A percentile compares a stretch with the other conserved stretches of the same genome.
These are phyloP conservation scores for Athalia cordata DNA, from an alignment of 2,888 invertebrate species.

Conservation along the genomic window DNA sequence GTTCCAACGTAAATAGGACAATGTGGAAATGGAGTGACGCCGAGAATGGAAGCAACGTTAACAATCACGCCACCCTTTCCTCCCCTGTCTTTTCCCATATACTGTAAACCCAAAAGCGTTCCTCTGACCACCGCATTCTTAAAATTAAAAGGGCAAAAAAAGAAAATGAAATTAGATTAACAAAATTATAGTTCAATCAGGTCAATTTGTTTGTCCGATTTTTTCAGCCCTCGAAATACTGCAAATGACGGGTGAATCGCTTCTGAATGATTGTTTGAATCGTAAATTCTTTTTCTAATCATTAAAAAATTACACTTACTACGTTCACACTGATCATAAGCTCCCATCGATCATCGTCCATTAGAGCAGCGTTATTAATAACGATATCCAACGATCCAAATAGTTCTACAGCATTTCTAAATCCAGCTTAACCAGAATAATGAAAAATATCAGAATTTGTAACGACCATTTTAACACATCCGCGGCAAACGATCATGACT, in stretches of 20 bases:
- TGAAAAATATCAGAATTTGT: too few species aligned
- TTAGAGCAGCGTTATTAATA: conserved; percentile 70
- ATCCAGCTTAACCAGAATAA: conserved; percentile 65
- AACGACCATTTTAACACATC: too few species aligned
- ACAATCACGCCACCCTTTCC: conserved; percentile 79
- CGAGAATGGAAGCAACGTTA: conserved; percentile 79
- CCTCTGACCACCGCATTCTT: conserved; percentile 73
- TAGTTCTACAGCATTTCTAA: conserved; percentile 71
- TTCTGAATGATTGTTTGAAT: neutral
- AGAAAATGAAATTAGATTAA: neutral
- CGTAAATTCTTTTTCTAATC: neutral
- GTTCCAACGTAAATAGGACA: conserved; percentile 78
- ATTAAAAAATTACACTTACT: conserved; percentile 57
- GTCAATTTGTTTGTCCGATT: too few species aligned
- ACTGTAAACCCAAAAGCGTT: conserved; percentile 72
- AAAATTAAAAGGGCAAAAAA: conserved; percentile 50
- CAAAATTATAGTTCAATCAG: neutral
- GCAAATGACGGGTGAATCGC: too few species aligned
- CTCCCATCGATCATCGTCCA: conserved; percentile 64
- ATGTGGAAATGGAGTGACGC: conserved; percentile 74
- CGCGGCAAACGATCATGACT: too few species aligned
- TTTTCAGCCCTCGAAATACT: too few species aligned
- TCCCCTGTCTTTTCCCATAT: conserved; percentile 73
- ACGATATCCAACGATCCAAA: conserved; percentile 76
- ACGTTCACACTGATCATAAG: conserved; percentile 64